These are phyloP conservation scores for Caenorhabditis inopinata DNA, from an alignment of 1,140 invertebrate species.

Conservation along the genomic window DNA sequence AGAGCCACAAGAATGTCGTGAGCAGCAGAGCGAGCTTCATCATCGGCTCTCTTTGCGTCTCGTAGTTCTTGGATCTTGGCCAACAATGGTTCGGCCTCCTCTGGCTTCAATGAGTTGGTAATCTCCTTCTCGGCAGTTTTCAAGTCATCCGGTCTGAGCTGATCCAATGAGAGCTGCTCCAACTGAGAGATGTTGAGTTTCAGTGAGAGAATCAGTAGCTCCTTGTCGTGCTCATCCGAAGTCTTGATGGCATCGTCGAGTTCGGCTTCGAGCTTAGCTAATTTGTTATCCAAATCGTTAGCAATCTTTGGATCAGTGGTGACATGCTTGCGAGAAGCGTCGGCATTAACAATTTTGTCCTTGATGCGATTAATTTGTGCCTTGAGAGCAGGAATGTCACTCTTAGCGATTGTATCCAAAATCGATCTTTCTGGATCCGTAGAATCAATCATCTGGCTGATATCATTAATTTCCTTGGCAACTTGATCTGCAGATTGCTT, in stretches of 20 bases:
- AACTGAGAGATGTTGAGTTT: conserved; percentile 8
- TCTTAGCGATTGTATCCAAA: background rate
- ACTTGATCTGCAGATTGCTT: conserved; percentile 35
- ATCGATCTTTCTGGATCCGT: conserved; percentile 28
- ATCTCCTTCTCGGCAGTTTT: background rate
- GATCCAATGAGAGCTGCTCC: conserved; percentile 31
- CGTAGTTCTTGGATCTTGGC: conserved; percentile 24
- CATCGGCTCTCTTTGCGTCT: conserved; percentile 35
- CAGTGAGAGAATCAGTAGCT: conserved; percentile 20
- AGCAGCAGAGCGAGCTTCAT: conserved; percentile 37
- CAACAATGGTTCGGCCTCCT: conserved; percentile 34
- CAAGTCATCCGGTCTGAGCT: conserved; percentile 6
- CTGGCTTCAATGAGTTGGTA: conserved; percentile 1
- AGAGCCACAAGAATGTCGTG: background rate
- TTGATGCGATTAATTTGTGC: conserved; percentile 27
- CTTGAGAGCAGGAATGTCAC: conserved; percentile 20
- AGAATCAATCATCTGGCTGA: background rate
- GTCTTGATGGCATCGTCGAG: conserved; percentile 32
- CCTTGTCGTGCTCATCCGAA: conserved; percentile 33
- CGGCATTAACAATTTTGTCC: conserved; percentile 10
- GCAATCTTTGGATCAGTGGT: background rate
- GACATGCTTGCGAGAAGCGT: conserved; percentile 25
- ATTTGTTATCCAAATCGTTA: conserved; percentile 8
- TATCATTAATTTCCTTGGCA: conserved; percentile 29
- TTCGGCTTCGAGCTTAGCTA: conserved; percentile 10